These are phyloP conservation scores for Sitodiplosis mosellana DNA, from an alignment of 1,140 invertebrate species.

Conservation along the genomic window DNA sequence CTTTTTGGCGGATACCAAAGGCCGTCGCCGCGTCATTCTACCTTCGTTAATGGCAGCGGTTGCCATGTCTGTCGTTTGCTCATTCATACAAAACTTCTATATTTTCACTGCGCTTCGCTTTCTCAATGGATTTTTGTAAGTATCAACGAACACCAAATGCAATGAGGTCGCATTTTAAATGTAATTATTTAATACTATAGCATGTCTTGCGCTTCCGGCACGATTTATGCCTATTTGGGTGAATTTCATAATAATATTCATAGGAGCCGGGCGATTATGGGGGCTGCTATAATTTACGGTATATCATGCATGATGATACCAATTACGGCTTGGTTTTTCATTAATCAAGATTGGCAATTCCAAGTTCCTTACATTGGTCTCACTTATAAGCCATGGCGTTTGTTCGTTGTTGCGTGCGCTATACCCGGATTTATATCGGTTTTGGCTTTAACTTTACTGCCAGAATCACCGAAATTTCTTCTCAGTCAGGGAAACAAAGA, in stretches of 20 bases:
- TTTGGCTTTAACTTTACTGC: slow-evolving; percentile 32
- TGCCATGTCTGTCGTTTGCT: slow-evolving; percentile 38
- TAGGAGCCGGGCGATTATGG: slow-evolving; percentile 28
- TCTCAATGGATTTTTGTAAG: slow-evolving; percentile 52
- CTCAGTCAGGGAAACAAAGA: slow-evolving; percentile 37
- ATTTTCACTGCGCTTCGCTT: slow-evolving; percentile 45
- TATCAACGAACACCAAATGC: neutral
- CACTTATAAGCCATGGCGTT: slow-evolving; percentile 39
- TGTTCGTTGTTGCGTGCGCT: slow-evolving; percentile 36
- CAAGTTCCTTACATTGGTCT: slow-evolving; percentile 28
- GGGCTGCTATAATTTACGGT: slow-evolving; percentile 44
- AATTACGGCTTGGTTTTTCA: slow-evolving; percentile 38
- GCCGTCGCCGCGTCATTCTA: slow-evolving; percentile 44
- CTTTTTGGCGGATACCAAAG: slow-evolving; percentile 50
- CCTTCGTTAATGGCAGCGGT: slow-evolving; percentile 44
- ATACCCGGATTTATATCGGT: slow-evolving; percentile 32
- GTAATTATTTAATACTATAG: slow-evolving; percentile 17
- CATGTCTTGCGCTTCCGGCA: slow-evolving; percentile 41
- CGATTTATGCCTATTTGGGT: slow-evolving; percentile 44
- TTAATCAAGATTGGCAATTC: slow-evolving; percentile 32
- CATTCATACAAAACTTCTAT: slow-evolving; percentile 42
- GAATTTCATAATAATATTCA: slow-evolving; percentile 37
- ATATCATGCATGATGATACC: slow-evolving; percentile 43
- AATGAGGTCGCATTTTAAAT: neutral
- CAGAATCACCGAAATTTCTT: slow-evolving; percentile 63